phyloP scores from a whole-genome alignment of 2,888 invertebrate species.

The Serripes groenlandicus region DNA sequence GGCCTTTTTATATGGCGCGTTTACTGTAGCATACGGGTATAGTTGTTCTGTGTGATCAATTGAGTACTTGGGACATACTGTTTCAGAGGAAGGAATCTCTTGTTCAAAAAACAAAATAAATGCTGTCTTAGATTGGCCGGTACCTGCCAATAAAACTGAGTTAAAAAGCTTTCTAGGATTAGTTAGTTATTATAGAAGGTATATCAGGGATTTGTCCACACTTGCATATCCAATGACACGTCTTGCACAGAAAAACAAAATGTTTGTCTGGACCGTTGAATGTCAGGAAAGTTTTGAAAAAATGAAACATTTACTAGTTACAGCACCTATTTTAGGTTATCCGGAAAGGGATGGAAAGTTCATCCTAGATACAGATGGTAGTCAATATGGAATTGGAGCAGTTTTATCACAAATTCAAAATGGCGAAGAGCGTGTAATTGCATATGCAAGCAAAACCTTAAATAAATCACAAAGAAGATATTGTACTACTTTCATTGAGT shows the following conservation, averaged over 20 bases:
- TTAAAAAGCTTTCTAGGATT: slow-evolving; percentile 50
- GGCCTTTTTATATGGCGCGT: no score
- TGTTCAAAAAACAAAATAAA: slow-evolving; percentile 36
- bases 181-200: slow-evolving; percentile 49
- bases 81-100: slow-evolving; percentile 38
- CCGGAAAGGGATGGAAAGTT: slow-evolving; percentile 45
- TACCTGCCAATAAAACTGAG: slow-evolving; percentile 36
- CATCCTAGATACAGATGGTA: slow-evolving; percentile 71
- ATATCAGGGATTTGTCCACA: slow-evolving; percentile 33
- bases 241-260: background rate
- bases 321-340: slow-evolving; percentile 53
- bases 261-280: slow-evolving; percentile 14
- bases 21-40: no score
- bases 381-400: slow-evolving; percentile 64
- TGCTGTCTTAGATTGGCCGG: slow-evolving; percentile 33
- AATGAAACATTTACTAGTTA: slow-evolving; percentile 35
- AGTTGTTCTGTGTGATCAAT: no score
- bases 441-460: slow-evolving; percentile 60
- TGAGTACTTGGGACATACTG: slow-evolving; percentile 42
- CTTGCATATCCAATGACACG: slow-evolving; percentile 33
- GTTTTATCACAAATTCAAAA: slow-evolving; percentile 66
- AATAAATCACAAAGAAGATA: slow-evolving; percentile 55
- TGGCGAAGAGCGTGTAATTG: no score
- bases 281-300: slow-evolving; percentile 53
- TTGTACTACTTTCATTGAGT: slow-evolving; percentile 61